Percentiles rank a stretch among this genome's conserved stretches.
These are phyloP conservation scores for western clawed frog (Xenopus tropicalis) DNA, from an alignment of 2,113 vertebrate species.

Conservation along the genomic window UCB_Xtro_10.0 CM004445.2:54603501-54604000, in stretches of 20 bases:
- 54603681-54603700: background rate
- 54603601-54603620: background rate
- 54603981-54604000: too few species aligned
- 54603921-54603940: too few species aligned
- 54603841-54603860: too few species aligned
- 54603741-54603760: background rate
- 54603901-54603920: too few species aligned
- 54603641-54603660: slow-evolving; percentile 16
- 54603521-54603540: slow-evolving; percentile 2
- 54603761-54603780: background rate
- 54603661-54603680: slow-evolving; percentile 1
- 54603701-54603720: background rate
- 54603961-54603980: too few species aligned
- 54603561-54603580: slow-evolving; percentile 6
- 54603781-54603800: background rate
- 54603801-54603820: too few species aligned
- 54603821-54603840: too few species aligned
- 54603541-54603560: slow-evolving; percentile 22
- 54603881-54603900: too few species aligned
- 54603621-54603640: background rate
- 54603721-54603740: background rate
- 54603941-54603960: too few species aligned
- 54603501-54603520: slow-evolving; percentile 7
- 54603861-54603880: too few species aligned
- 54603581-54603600: slow-evolving; percentile 8